Evolutionary conservation across 2,113 vertebrate species (phyloP).

Genomic region (Turdus rufiventris): DNA sequence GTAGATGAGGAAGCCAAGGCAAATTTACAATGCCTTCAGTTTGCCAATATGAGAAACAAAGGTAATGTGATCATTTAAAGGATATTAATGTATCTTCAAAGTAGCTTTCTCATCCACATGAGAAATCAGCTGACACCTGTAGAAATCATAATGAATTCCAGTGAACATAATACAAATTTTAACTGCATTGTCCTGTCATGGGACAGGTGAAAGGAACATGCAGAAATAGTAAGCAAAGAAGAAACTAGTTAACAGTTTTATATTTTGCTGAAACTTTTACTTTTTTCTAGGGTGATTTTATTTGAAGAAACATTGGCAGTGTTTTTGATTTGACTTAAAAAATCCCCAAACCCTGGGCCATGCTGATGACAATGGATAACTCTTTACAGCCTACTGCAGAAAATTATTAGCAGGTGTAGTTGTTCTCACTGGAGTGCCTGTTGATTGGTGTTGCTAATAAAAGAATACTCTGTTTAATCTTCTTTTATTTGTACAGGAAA

Average conservation of each 20-base stretch:
- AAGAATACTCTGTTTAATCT: not conserved
- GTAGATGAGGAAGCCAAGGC: not conserved
- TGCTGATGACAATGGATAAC: not conserved
- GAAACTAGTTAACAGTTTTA: not conserved
- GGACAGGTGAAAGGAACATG: not conserved
- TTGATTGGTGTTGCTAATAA: not conserved
- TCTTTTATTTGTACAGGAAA: not conserved
- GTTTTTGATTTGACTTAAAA: not conserved
- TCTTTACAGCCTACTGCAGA: not conserved
- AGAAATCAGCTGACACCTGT: not conserved
- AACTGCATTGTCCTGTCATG: not conserved
- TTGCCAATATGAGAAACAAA: not conserved
- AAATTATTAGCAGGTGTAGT: not conserved
- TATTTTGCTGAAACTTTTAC: not conserved
- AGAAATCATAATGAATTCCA: not conserved
- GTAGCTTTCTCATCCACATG: not conserved
- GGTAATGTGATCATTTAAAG: not conserved
- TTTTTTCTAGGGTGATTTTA: not conserved
- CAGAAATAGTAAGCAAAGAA: not conserved
- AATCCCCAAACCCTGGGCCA: not conserved
- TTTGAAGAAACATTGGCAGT: not conserved
- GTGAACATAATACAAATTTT: not conserved
- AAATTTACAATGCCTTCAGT: not conserved
- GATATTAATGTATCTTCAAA: not conserved
- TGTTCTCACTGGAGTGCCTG: not conserved